Conservation (phyloP, 2,888 invertebrate species). For the Heliconius hortense region DNA sequence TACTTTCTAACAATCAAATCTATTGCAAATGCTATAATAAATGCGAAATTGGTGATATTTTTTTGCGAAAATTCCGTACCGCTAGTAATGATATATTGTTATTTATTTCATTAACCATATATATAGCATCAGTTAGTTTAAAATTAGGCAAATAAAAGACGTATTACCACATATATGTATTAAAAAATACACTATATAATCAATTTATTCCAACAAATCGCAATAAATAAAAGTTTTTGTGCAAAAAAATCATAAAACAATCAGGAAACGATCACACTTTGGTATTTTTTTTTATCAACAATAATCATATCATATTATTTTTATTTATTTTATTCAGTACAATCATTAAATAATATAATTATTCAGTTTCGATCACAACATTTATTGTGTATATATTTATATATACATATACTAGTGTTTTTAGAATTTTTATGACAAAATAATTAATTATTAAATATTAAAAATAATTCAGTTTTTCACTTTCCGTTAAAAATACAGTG, state of each 20-base stretch:
- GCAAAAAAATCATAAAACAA: neutral
- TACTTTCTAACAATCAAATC: too few species aligned
- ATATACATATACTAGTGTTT: neutral
- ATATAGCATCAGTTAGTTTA: neutral
- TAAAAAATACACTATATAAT: neutral
- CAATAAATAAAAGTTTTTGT: neutral
- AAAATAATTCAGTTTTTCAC: neutral
- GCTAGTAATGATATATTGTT: too few species aligned
- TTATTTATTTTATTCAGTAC: neutral
- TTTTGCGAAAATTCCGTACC: too few species aligned
- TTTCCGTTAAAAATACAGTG: neutral
- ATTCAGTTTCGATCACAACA: neutral
- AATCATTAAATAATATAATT: neutral
- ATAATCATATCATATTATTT: neutral
- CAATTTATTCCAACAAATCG: neutral
- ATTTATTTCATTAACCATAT: too few species aligned
- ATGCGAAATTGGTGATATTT: too few species aligned
- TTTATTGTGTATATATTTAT: neutral
- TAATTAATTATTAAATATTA: neutral
- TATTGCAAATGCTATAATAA: too few species aligned
- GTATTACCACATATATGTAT: neutral
- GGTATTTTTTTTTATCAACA: neutral
- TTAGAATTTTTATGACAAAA: neutral
- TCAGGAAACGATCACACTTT: constrained; percentile 2
- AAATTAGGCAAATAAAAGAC: neutral